Evolutionary conservation across 1,140 invertebrate genomes (phyloP), one percentile per base, ranked within the genome.

Genomic region (Camponotus vicinus): DNA sequence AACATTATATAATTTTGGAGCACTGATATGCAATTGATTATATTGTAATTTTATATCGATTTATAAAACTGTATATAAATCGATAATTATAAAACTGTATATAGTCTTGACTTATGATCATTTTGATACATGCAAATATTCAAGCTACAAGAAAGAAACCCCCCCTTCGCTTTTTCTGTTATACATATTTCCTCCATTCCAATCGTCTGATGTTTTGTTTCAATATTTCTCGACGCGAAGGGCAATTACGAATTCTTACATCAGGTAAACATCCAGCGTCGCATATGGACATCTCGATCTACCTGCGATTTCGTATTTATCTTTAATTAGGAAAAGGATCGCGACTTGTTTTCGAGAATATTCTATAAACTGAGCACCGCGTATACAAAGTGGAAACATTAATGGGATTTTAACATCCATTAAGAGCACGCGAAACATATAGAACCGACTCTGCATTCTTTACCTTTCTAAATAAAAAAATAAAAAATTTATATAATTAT

Each of bases 261-360:
- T 61, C 34, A 21, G 15, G 8, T 37, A 78, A 79, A 59, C 61
- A 42, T 77, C 66, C 61, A 34, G 64, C n/a, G 32, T 52, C 32
- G 13, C 34, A 18, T 49, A 66, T 13, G n/a, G 2, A 80, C 75
- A 11, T 42, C 27, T 42, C 45, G 75, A 67, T 85, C 83, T 69
- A 61, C 63, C 37, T 67, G 32, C 42, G 21, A 21, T 21, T 21
- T 21, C 66, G 34, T 45, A n/a, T 86, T 82, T 86, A 82, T 82
- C 66, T 82, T 70, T 78, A 86, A 82, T 86, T 71, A 82, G 85
- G 32, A 73, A 86, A 78, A 85, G 63, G 76, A 85, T 85, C 73
- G 70, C 27, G 21, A n/a, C 57, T 15, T 61, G 49, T 49, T 61
- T 32, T 59, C 15, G 21, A 66, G 42, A 52, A 32, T 80, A 21